Conservation (phyloP, 2,113 vertebrate species). For the Camelus dromedarius region DNA sequence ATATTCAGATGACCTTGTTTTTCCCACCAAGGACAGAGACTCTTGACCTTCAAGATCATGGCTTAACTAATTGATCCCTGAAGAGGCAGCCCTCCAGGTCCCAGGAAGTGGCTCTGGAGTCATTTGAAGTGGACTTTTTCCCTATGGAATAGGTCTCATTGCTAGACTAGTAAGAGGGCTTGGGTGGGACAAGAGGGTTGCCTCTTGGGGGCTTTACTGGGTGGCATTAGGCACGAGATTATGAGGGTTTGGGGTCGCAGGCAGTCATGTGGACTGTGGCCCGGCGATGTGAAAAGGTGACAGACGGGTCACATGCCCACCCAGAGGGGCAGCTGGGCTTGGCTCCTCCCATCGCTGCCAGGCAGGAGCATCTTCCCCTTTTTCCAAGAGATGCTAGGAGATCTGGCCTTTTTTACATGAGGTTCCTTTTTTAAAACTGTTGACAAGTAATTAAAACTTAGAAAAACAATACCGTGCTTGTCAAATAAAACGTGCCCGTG, state of each 20-base stretch:
- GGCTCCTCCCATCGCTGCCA: background rate
- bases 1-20: background rate
- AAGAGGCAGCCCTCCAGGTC: background rate
- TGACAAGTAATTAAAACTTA: background rate
- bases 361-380: too few species aligned
- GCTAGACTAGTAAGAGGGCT: background rate
- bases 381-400: background rate
- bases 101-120: background rate
- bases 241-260: background rate
- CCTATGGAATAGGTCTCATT: background rate
- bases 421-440: background rate
- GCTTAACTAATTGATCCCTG: background rate
- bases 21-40: background rate
- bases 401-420: background rate
- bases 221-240: background rate
- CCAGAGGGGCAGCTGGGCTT: background rate
- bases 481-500: background rate
- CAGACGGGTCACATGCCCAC: fast-evolving
- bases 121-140: background rate
- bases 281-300: background rate
- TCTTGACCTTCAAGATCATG: background rate
- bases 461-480: background rate
- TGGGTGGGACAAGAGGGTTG: background rate
- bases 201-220: background rate
- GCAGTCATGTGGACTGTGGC: background rate